These are phyloP conservation scores for Peromyscus californicus DNA, from an alignment of 2,113 vertebrate species.

Conservation along the genomic window DNA sequence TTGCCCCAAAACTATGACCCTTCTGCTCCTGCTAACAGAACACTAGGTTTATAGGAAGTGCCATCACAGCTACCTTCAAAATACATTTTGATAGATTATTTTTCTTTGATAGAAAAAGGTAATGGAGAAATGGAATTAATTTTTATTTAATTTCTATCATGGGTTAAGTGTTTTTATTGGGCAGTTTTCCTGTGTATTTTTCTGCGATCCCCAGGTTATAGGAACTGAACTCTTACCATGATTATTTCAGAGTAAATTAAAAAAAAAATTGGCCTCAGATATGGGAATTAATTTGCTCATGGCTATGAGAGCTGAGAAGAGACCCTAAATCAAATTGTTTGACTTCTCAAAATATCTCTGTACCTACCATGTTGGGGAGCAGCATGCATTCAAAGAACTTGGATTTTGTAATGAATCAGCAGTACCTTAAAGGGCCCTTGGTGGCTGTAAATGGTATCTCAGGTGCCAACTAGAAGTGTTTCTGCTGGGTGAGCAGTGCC, in stretches of 20 bases:
- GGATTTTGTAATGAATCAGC: not conserved
- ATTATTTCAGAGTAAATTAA: not conserved
- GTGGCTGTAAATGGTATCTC: not conserved
- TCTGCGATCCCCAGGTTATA: not conserved
- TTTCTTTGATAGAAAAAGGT: not conserved
- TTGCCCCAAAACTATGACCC: not conserved
- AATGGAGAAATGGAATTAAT: not conserved
- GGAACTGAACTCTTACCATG: not conserved
- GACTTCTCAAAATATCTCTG: not conserved
- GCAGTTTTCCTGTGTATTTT: not conserved
- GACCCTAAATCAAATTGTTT: not conserved
- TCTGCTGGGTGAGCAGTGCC: not conserved
- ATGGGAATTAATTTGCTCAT: not conserved
- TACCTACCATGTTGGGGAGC: not conserved
- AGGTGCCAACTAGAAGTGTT: conserved; percentile 10
- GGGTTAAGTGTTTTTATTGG: not conserved
- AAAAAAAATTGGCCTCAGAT: not conserved
- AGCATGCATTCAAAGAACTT: not conserved
- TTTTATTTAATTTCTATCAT: not conserved
- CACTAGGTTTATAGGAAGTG: not conserved
- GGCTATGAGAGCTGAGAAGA: not conserved
- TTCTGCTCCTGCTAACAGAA: not conserved
- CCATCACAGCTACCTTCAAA: not conserved
- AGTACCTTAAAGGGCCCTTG: not conserved
- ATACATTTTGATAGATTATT: not conserved